These are phyloP conservation scores for Eudemis profundana DNA, from an alignment of 2,888 invertebrate genomes.

Conservation along the genomic window DNA sequence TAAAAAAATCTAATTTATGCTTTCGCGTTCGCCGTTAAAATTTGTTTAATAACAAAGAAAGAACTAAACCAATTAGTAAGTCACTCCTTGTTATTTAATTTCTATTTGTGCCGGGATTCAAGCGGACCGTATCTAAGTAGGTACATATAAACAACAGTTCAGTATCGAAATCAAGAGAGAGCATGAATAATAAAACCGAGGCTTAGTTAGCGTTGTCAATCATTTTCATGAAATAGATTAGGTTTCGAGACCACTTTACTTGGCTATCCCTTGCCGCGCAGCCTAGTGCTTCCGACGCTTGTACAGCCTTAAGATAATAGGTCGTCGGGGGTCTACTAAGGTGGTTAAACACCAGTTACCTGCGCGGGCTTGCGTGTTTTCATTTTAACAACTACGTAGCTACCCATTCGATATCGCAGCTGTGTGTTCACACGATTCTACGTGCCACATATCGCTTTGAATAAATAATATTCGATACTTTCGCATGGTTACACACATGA, in stretches of 20 bases:
- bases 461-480: conserved; percentile 48
- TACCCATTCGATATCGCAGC: conserved; percentile 41
- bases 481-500: conserved; percentile 44
- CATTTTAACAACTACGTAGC: conserved; percentile 44
- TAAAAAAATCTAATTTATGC: not conserved
- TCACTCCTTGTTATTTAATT: not conserved
- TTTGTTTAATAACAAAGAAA: conserved; percentile 15
- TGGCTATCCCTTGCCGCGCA: not conserved
- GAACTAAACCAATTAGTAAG: not conserved
- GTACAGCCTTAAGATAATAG: conserved; percentile 23
- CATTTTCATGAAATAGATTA: conserved; percentile 17
- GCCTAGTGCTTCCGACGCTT: not conserved
- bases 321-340: conserved; percentile 19
- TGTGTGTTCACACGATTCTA: conserved; percentile 46
- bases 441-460: conserved; percentile 44
- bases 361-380: conserved; percentile 43
- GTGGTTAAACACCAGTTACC: conserved; percentile 34
- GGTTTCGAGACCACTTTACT: not conserved
- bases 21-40: not conserved
- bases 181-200: conserved; percentile 8
- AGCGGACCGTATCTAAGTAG: not conserved
- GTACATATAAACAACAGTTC: not conserved
- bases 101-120: not conserved
- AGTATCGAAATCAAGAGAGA: not conserved
- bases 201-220: conserved; percentile 20